Evolutionary conservation across 2,888 invertebrate genomes (phyloP), one percentile per base, ranked within the genome.

Genomic region (Fragum whitleyi): DNA sequence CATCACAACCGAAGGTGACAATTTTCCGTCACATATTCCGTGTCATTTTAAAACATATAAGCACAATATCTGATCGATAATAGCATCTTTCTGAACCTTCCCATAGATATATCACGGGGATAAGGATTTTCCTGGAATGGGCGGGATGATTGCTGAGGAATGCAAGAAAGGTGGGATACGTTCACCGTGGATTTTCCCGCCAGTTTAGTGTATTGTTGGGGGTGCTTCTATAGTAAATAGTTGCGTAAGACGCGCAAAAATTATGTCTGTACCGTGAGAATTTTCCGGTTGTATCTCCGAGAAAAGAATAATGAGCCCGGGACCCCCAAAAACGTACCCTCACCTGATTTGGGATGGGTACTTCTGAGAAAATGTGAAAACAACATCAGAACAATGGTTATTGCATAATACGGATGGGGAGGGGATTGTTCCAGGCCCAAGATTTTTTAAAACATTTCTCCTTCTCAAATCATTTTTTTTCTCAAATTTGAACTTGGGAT

Each of bases 171-270:
- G 42, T 65, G 42, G 42, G 65, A 65, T 39, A 65, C 42, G 65
- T 39, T n/a, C 39, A 5, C 2, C 14, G 36, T 9, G 42, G 39
- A 65, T 39, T 65, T 65, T 65, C 65, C 65, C 65, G 65, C 65
- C 65, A 65, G n/a, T 65, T 65, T 11, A 14, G 65, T 42, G 65
- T 42, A 65, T 65, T 42, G 65, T n/a, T 32, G 11, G 32, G 5
- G 28, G 28, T 32, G 42, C 36, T 65, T 32, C 42, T 36, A 53
- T 70, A 70, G 70, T 70, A 70, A 70, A 70, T 70, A 70, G 70
- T 70, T 70, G 70, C 70, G 70, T 70, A 70, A 70, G 70, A 70
- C 39, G 39, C 32, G 47, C 47, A 47, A 51, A 55, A 42, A 42
- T 42, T 16, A 70, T 55, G 53, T 29, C 21, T 21, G 21, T 19